Conservation (phyloP, 2,113 vertebrate genomes). For the Halichoerus grypus region DNA sequence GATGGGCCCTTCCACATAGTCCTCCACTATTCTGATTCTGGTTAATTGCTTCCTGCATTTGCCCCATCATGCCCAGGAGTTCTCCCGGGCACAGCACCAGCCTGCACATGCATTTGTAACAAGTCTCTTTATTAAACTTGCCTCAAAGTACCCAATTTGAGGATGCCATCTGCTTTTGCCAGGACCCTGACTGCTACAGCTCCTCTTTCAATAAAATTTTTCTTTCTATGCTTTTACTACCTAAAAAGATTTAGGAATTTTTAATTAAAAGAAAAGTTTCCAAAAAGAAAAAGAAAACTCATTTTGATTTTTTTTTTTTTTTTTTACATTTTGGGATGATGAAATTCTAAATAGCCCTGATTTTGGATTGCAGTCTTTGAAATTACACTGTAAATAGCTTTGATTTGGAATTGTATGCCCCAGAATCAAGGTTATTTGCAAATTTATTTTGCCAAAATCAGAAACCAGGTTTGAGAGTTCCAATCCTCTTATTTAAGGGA, state of each 20-base stretch:
- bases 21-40: fast-evolving
- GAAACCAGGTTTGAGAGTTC: slow-evolving; percentile 74
- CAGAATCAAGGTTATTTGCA: slow-evolving; percentile 77
- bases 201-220: slow-evolving; percentile 55
- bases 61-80: fast-evolving
- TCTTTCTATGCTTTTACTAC: background rate
- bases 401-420: slow-evolving; percentile 74
- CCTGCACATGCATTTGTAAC: background rate
- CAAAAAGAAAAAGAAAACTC: slow-evolving; percentile 58
- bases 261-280: slow-evolving; percentile 71
- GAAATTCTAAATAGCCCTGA: slow-evolving; percentile 75
- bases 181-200: background rate
- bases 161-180: background rate
- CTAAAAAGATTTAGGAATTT: slow-evolving; percentile 48
- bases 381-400: slow-evolving; percentile 72
- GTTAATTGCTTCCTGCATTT: too few relatives aligned
- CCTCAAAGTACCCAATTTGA: background rate
- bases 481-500: slow-evolving; percentile 70
- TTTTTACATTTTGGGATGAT: slow-evolving; percentile 40
- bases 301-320: background rate
- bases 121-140: background rate
- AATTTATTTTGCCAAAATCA: slow-evolving; percentile 78
- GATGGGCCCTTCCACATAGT: fast-evolving
- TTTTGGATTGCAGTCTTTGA: slow-evolving; percentile 69
- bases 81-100: background rate